Base-by-base conservation (phyloP, 2,888 invertebrate species). In the Hypercompe scribonia region DNA sequence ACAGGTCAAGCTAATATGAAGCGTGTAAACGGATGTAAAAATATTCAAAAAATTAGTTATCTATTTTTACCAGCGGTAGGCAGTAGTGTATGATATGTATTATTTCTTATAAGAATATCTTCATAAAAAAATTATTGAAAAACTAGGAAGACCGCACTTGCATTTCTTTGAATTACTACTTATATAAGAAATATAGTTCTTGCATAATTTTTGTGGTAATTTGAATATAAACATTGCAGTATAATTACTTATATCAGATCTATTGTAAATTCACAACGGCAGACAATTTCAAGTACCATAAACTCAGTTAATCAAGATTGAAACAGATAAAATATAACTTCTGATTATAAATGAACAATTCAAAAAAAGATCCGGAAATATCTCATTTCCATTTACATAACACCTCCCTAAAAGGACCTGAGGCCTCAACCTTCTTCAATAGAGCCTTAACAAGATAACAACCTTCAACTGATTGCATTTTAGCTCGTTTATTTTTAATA, bases 361-460 rank as follows among this genome's bases (percentile, higher is more conserved):
- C 28, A 36, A 36, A 68, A 67, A 54, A 68, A 36, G 39, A 68
- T 34, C 68, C 75, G 75, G 75, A 77, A 79, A 73, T 72, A 72
- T 68, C 65, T 74, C 75, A 76, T 75, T 76, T 75, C 73, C 73
- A 73, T 34, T 74, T 66, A 65, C 77, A 72, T 65, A 76, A 67
- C 65, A 66, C 42, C 36, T 61, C 65, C 75, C 73, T 68, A 75
- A 58, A 77, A 69, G 74, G 75, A 72, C 34, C 64, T 68, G 28
- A 71, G 66, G 74, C 77, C 79, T 73, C 73, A 70, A 81, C 81
- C 81, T 83, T 77, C 77, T 33, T 34, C 68, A 68, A 74, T 78
- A 73, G 65, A 34, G 42, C 28, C 69, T 71, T 72, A 34, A 68
- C 68, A 54, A 24, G 34, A 61, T 61, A 61, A 61, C 31, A 61